These are phyloP conservation scores for Jacana jacana DNA, from an alignment of 2,113 vertebrate species.

Conservation along the genomic window DNA sequence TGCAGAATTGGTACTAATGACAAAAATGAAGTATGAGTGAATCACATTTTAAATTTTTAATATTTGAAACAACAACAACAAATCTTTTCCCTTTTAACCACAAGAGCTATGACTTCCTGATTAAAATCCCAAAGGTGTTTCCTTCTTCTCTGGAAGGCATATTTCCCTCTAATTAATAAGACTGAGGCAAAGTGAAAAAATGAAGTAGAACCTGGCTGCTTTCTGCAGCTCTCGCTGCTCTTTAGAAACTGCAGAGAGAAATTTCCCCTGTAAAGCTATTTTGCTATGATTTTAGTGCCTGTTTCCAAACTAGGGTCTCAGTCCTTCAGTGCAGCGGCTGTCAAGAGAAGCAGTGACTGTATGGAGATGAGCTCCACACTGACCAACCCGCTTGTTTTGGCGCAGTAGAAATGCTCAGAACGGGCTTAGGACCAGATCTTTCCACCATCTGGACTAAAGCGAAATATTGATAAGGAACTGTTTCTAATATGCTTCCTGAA, in stretches of 20 bases:
- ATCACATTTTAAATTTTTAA: slow-evolving; percentile 64
- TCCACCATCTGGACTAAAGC: neutral
- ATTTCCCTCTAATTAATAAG: slow-evolving; percentile 73
- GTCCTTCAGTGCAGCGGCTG: neutral
- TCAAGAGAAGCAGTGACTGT: neutral
- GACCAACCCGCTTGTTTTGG: neutral
- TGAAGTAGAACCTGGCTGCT: slow-evolving; percentile 16
- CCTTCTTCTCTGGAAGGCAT: slow-evolving; percentile 69
- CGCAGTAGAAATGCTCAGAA: neutral
- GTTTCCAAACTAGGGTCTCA: neutral
- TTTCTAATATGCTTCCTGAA: neutral
- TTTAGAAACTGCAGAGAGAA: neutral
- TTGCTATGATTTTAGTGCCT: neutral
- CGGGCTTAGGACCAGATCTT: rapidly evolving
- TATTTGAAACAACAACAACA: slow-evolving; percentile 69
- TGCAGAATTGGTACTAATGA: slow-evolving; percentile 65
- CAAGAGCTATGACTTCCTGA: slow-evolving; percentile 71
- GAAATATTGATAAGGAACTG: neutral
- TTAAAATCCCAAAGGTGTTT: slow-evolving; percentile 68
- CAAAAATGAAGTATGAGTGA: slow-evolving; percentile 56
- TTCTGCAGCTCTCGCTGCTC: neutral
- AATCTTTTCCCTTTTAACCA: slow-evolving; percentile 57
- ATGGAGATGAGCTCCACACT: rapidly evolving
- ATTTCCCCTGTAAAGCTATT: neutral
- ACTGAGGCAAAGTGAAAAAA: slow-evolving; percentile 22